Evolutionary conservation across 1,140 invertebrate genomes (phyloP).

Genomic region (Ditylenchus dipsaci): DNA sequence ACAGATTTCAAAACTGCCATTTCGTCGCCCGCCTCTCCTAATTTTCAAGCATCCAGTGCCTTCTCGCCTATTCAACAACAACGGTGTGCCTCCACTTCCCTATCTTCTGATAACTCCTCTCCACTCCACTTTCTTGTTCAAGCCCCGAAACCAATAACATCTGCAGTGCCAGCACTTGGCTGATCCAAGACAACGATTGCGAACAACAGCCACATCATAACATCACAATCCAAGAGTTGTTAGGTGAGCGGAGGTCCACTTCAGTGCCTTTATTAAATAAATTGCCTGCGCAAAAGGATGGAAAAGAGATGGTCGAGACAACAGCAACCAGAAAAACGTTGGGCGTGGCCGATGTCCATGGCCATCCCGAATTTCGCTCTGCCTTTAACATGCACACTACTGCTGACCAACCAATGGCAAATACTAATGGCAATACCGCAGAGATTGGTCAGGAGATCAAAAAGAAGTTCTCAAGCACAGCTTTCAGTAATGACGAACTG

Average conservation of each 20-base stretch:
- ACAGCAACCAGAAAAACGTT: neutral
- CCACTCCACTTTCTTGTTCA: neutral
- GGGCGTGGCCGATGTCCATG: neutral
- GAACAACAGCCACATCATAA: too few relatives aligned
- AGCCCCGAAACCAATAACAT: neutral
- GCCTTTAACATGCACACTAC: neutral
- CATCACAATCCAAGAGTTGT: neutral
- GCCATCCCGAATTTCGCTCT: neutral
- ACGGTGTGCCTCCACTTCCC: neutral
- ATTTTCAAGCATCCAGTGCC: neutral
- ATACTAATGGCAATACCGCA: neutral
- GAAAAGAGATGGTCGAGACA: neutral
- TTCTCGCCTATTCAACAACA: neutral
- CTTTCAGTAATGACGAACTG: constrained; percentile 15
- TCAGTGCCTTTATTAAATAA: constrained; percentile 8
- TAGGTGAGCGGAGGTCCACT: neutral
- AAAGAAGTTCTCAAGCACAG: constrained; percentile 2
- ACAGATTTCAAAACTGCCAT: too few relatives aligned
- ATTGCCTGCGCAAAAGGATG: constrained; percentile 2
- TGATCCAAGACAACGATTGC: too few relatives aligned
- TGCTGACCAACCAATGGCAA: neutral
- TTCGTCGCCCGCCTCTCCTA: neutral
- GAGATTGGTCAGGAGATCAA: neutral
- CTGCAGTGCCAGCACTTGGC: neutral
- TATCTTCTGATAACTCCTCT: neutral